Evolutionary conservation across 1,140 invertebrate genomes (phyloP).

Genomic region (Diabrotica virgifera): DNA sequence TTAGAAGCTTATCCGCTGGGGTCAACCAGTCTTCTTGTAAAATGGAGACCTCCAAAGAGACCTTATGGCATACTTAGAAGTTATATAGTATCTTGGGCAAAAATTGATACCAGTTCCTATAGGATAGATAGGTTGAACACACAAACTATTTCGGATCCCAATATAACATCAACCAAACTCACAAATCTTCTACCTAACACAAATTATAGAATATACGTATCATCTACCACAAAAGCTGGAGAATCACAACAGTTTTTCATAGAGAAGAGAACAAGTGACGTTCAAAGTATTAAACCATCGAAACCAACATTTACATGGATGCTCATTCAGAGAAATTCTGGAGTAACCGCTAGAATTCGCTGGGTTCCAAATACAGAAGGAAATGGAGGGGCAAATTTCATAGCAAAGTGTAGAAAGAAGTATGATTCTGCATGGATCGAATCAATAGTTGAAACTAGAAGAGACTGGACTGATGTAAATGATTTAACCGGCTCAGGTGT

Average conservation of each 20-base stretch:
- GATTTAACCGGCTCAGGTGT: constrained; percentile 80
- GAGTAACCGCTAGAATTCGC: constrained; percentile 73
- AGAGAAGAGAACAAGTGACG: constrained; percentile 68
- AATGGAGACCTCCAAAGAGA: constrained; percentile 90
- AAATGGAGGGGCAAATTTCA: constrained; percentile 81
- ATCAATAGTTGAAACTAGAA: constrained; percentile 65
- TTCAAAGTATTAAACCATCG: constrained; percentile 63
- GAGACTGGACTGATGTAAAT: constrained; percentile 60
- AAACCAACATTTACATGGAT: constrained; percentile 73
- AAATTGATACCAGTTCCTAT: constrained; percentile 66
- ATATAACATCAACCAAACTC: constrained; percentile 76
- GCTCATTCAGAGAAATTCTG: constrained; percentile 67
- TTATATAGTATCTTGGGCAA: constrained; percentile 88
- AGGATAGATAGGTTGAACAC: constrained; percentile 50
- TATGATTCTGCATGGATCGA: constrained; percentile 65
- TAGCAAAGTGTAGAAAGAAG: constrained; percentile 74
- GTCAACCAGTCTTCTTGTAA: constrained; percentile 81
- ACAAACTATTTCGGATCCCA: constrained; percentile 75
- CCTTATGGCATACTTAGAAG: constrained; percentile 91
- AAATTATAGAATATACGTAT: constrained; percentile 84
- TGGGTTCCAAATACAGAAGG: constrained; percentile 77
- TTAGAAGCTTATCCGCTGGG: constrained; percentile 82
- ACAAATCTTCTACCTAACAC: constrained; percentile 79
- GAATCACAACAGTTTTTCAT: constrained; percentile 81
- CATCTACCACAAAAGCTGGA: constrained; percentile 79